Evolutionary conservation across 2,888 invertebrate genomes (phyloP).

Genomic region (Ceraclea dissimilis): DNA sequence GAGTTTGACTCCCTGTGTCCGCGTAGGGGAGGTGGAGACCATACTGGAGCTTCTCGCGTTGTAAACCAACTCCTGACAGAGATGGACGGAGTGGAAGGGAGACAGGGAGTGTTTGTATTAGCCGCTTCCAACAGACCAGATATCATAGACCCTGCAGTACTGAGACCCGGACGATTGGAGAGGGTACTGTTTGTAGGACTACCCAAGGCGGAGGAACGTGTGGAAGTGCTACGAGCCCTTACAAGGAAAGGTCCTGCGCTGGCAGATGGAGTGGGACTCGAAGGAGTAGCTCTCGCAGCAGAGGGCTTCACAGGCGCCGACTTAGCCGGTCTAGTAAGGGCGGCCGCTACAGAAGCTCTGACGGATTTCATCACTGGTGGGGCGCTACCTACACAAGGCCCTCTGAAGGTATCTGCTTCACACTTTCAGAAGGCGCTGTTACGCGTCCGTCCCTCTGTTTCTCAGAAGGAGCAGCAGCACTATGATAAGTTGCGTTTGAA

Average conservation of each 20-base stretch:
- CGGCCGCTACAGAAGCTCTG: slow-evolving; percentile 76
- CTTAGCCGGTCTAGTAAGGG: slow-evolving; percentile 79
- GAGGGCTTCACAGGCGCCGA: slow-evolving; percentile 92
- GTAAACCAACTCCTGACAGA: slow-evolving; percentile 97
- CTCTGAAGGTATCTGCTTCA: slow-evolving; percentile 55
- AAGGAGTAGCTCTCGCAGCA: slow-evolving; percentile 58
- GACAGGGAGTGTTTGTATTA: slow-evolving; percentile 89
- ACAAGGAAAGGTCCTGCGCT: slow-evolving; percentile 85
- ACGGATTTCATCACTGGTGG: slow-evolving; percentile 62
- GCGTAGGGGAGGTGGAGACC: slow-evolving; percentile 66
- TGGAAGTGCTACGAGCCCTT: slow-evolving; percentile 80
- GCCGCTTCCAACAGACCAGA: slow-evolving; percentile 97
- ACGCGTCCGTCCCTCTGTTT: slow-evolving; percentile 83
- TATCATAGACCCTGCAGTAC: slow-evolving; percentile 91
- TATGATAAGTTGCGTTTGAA: slow-evolving; percentile 67
- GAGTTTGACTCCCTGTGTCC: slow-evolving; percentile 96
- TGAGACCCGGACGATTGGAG: slow-evolving; percentile 82
- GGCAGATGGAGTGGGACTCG: slow-evolving; percentile 67
- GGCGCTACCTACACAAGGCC: slow-evolving; percentile 37
- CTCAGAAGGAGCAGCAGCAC: slow-evolving; percentile 66
- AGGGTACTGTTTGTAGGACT: slow-evolving; percentile 86
- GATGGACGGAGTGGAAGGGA: slow-evolving; percentile 93
- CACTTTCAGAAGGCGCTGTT: slow-evolving; percentile 73
- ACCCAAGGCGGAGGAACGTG: slow-evolving; percentile 69
- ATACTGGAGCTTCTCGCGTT: slow-evolving; percentile 73